Conservation (phyloP, 2,888 invertebrate genomes). For the Zonitis immaculata region DNA sequence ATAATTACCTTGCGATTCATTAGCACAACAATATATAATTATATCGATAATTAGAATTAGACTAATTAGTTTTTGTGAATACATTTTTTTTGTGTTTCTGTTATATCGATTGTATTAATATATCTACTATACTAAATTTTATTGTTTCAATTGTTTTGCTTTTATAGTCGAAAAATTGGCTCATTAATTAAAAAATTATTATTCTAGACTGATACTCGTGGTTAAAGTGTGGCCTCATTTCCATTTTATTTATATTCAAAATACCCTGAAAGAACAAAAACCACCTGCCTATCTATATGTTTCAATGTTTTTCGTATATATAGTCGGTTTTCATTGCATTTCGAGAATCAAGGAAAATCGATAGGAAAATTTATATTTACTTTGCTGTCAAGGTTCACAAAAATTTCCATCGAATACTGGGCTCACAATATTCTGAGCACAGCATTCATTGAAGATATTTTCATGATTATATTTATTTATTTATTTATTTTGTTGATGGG, state of each 20-base stretch:
- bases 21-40: not conserved
- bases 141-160: not conserved
- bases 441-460: no score
- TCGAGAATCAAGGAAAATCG: not conserved
- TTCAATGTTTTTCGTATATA: no score
- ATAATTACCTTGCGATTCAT: slow-evolving; percentile 5
- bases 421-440: no score
- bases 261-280: not conserved
- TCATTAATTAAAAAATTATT: not conserved
- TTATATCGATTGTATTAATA: no score
- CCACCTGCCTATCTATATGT: not conserved
- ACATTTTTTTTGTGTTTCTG: not conserved
- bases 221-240: not conserved
- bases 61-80: not conserved
- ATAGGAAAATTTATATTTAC: not conserved
- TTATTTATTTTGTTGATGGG: no score
- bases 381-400: no score
- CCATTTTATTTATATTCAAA: not conserved
- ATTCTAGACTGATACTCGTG: not conserved
- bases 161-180: not conserved
- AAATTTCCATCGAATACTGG: no score
- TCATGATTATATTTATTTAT: no score
- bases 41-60: not conserved
- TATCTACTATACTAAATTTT: not conserved
- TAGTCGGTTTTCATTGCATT: no score